phyloP scores from a whole-genome alignment of 2,797 vertebrate genomes.

The Staurois parvus region DNA sequence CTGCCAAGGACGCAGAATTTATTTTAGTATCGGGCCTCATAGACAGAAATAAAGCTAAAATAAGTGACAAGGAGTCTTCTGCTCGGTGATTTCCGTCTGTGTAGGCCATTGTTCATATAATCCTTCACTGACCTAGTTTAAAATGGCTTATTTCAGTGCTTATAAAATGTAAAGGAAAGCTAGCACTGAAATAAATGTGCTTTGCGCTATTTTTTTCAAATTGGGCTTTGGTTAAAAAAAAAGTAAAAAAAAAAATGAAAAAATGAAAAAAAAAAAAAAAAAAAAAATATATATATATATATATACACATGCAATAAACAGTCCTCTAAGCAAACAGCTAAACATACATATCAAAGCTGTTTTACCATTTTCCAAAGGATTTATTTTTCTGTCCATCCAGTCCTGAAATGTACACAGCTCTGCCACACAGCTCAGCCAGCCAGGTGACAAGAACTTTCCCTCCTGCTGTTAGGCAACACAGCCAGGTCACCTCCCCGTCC shows the following conservation, averaged over 20 bases:
- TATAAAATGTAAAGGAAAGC: conserved; percentile 38
- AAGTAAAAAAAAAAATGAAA: neutral
- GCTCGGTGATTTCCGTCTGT: conserved; percentile 16
- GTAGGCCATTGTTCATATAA: conserved; percentile 47
- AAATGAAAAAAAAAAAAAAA: too few relatives aligned
- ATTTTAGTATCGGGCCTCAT: conserved; percentile 11
- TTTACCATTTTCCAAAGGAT: too few relatives aligned
- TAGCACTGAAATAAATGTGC: neutral
- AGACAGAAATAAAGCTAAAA: neutral
- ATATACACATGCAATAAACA: too few relatives aligned
- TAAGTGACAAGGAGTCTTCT: conserved; percentile 26
- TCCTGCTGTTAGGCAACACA: too few relatives aligned
- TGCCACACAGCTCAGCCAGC: too few relatives aligned
- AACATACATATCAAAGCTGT: too few relatives aligned
- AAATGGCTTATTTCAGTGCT: conserved; percentile 22
- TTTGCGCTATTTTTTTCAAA: neutral
- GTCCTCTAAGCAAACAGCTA: too few relatives aligned
- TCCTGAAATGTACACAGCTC: too few relatives aligned
- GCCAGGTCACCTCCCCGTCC: too few relatives aligned
- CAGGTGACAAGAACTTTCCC: too few relatives aligned
- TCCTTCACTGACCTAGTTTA: conserved; percentile 39
- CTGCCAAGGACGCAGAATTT: neutral
- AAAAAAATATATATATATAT: too few relatives aligned
- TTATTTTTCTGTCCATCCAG: too few relatives aligned
- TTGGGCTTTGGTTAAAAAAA: neutral